A percentile compares a stretch with the other conserved stretches of the same genome.
Conservation (phyloP, 2,888 invertebrate species). For the Melieria omissa region DNA sequence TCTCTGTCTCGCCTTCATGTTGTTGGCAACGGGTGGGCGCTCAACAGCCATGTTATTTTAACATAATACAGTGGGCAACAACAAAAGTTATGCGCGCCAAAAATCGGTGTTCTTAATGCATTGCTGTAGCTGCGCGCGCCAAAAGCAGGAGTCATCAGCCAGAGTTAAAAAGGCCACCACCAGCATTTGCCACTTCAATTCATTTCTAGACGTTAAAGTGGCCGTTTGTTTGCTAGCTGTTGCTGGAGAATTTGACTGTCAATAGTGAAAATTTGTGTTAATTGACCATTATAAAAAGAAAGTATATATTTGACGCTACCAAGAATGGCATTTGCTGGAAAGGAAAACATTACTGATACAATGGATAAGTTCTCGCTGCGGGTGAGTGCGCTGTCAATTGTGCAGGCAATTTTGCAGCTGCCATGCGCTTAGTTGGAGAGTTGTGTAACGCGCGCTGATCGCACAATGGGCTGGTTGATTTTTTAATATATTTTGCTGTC, state of each 20-base stretch:
- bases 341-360: constrained; percentile 66
- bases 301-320: neutral
- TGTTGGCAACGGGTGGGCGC: too few relatives aligned
- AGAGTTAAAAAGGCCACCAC: too few relatives aligned
- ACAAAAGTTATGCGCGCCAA: constrained; percentile 9
- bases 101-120: constrained; percentile 9
- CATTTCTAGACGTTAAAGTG: constrained; percentile 4
- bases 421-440: constrained; percentile 1
- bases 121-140: neutral
- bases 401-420: neutral
- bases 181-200: constrained; percentile 1
- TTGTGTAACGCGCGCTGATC: neutral
- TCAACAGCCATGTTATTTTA: too few relatives aligned
- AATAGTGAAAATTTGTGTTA: neutral
- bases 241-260: neutral
- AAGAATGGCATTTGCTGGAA: constrained; percentile 53
- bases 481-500: neutral
- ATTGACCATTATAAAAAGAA: neutral
- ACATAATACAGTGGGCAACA: constrained; percentile 18
- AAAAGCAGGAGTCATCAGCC: constrained; percentile 7
- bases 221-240: neutral
- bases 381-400: constrained; percentile 48
- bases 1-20: too few relatives aligned
- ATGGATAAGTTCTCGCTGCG: constrained; percentile 65
- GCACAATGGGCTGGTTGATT: neutral